These are phyloP conservation scores for Slavum lentiscoides DNA, from an alignment of 2,888 invertebrate genomes.

Conservation along the genomic window DNA sequence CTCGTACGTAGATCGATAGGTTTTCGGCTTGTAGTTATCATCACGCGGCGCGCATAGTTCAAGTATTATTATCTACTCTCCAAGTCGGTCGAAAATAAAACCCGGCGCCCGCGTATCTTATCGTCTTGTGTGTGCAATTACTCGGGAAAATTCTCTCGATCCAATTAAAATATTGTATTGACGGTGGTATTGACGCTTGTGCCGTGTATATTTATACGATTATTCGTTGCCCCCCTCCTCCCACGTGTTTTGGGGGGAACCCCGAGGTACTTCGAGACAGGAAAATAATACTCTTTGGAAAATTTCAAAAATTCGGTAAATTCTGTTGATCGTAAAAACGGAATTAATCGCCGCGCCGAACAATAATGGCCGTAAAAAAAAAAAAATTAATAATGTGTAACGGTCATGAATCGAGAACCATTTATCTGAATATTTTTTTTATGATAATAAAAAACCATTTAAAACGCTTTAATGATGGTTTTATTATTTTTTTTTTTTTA, in stretches of 20 bases:
- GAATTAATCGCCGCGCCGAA: background rate
- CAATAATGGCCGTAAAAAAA: conserved; percentile 1
- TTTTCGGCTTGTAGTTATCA: conserved; percentile 11
- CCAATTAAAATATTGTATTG: conserved; percentile 1
- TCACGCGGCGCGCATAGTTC: conserved; percentile 28
- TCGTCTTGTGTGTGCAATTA: background rate
- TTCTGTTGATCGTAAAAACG: background rate
- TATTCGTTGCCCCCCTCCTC: too few relatives aligned
- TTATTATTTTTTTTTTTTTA: background rate
- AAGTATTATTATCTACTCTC: conserved; percentile 20
- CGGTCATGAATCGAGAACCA: background rate
- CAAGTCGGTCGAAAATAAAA: conserved; percentile 25
- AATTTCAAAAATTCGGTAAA: too few relatives aligned
- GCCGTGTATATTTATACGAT: too few relatives aligned
- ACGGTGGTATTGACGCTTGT: too few relatives aligned
- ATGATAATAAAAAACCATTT: background rate
- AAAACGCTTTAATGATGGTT: background rate
- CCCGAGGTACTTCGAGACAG: too few relatives aligned
- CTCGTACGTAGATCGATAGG: conserved; percentile 11
- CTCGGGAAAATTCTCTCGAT: conserved; percentile 20
- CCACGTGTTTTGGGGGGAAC: too few relatives aligned
- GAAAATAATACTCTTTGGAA: too few relatives aligned
- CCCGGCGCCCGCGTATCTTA: background rate
- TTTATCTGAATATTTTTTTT: background rate
- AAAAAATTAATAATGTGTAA: background rate